Percentiles rank a stretch among this genome's conserved stretches.
These are phyloP conservation scores for Chaenogobius annularis DNA, from an alignment of 2,113 vertebrate species.

Conservation along the genomic window DNA sequence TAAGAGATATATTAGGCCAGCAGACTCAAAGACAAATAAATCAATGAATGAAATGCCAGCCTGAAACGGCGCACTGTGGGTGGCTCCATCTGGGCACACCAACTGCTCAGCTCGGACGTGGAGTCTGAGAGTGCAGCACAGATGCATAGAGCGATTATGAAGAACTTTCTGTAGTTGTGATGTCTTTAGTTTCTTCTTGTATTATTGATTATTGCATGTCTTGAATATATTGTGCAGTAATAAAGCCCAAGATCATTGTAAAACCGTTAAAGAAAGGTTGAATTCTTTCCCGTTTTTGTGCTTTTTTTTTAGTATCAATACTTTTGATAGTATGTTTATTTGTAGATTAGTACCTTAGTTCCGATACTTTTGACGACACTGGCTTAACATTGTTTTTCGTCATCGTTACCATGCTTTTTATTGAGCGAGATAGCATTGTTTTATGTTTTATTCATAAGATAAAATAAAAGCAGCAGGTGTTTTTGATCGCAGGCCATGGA, in stretches of 20 bases:
- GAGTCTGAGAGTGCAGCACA: background rate
- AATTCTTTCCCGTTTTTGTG: no score
- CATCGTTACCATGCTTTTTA: background rate
- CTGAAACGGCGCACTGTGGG: constrained; percentile 53
- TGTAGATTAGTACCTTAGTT: no score
- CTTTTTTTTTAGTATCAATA: no score
- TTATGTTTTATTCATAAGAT: constrained; percentile 5
- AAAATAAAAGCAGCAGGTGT: constrained; percentile 1
- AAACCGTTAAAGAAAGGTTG: no score
- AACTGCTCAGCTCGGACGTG: constrained; percentile 45
- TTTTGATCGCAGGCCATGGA: background rate
- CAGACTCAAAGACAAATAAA: constrained; percentile 43
- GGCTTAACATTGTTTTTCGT: background rate
- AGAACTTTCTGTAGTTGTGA: no score
- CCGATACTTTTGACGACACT: background rate
- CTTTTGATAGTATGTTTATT: no score
- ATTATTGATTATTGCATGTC: no score
- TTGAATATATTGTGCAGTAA: no score
- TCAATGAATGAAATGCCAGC: constrained; percentile 60
- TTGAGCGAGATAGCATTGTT: background rate
- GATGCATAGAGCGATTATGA: background rate
- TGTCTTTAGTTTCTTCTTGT: no score
- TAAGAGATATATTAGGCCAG: constrained; percentile 15
- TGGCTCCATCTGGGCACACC: constrained; percentile 62
- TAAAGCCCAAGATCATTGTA: no score